Conservation (phyloP, 1,140 invertebrate species). For the Drosophila malerkotliana region DNA sequence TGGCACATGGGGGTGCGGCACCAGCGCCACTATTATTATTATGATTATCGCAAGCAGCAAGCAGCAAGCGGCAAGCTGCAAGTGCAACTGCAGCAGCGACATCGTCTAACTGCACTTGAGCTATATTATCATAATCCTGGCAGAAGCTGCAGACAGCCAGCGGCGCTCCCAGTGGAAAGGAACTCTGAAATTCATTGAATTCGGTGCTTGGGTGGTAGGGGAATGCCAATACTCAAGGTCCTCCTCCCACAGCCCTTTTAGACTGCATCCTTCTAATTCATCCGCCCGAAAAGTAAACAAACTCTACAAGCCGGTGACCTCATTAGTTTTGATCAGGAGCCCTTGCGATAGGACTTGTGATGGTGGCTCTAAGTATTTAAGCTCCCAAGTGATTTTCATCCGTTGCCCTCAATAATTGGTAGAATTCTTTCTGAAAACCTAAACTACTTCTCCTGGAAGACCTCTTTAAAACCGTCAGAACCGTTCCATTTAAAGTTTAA, state of each 20-base stretch:
- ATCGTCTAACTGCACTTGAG: slow-evolving; percentile 74
- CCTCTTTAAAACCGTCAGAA: background rate
- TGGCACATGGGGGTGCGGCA: background rate
- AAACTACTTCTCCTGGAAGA: background rate
- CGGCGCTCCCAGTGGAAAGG: slow-evolving; percentile 19
- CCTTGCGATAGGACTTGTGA: background rate
- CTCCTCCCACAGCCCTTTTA: background rate
- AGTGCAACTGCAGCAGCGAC: slow-evolving; percentile 49
- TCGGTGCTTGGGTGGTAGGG: slow-evolving; percentile 42
- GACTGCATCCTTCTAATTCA: slow-evolving; percentile 18
- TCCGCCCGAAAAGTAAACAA: slow-evolving; percentile 24
- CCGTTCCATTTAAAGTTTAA: slow-evolving; percentile 51
- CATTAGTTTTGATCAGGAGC: slow-evolving; percentile 19
- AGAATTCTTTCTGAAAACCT: too few relatives aligned
- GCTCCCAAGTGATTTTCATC: too few relatives aligned
- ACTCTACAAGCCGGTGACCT: slow-evolving; percentile 5
- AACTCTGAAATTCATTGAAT: slow-evolving; percentile 77
- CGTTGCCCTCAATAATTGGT: too few relatives aligned
- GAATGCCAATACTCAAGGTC: slow-evolving; percentile 39
- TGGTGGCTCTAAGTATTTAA: too few relatives aligned
- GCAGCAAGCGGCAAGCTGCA: slow-evolving; percentile 53
- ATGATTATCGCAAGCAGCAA: slow-evolving; percentile 68
- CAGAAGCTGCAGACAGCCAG: slow-evolving; percentile 45
- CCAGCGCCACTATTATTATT: slow-evolving; percentile 59
- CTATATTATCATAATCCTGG: slow-evolving; percentile 74